phyloP scores from a whole-genome alignment of 2,797 vertebrate genomes.

The Notoglanidium macrostoma region DNA sequence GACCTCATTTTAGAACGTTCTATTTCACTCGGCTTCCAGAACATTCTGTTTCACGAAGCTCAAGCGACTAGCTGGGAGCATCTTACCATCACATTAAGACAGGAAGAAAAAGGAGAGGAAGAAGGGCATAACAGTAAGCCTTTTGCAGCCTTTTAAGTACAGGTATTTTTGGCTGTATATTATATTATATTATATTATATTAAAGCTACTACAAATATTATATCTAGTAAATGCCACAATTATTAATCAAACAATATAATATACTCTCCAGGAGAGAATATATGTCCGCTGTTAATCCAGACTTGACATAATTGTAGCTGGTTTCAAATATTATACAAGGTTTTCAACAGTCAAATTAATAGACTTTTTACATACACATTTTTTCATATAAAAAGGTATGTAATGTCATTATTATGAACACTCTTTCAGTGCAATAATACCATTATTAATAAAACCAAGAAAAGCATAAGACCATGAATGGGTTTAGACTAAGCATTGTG shows the following conservation, averaged over 20 bases:
- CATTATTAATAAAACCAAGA: neutral
- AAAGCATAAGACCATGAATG: neutral
- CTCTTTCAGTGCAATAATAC: neutral
- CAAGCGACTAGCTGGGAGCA: constrained; percentile 64
- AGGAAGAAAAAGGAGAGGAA: constrained; percentile 42
- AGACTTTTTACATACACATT: neutral
- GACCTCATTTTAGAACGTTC: constrained; percentile 72
- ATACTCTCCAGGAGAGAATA: constrained; percentile 2
- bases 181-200: constrained; percentile 58
- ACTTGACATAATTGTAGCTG: constrained; percentile 19
- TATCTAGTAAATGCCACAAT: neutral
- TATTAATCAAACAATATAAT: neutral
- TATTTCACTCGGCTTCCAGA: constrained; percentile 41
- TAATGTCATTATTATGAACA: neutral
- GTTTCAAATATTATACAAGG: neutral
- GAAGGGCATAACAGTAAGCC: constrained; percentile 49
- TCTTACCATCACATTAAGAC: constrained; percentile 67
- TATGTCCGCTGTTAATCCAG: constrained; percentile 9
- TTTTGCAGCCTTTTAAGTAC: constrained; percentile 41
- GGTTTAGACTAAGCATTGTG: neutral
- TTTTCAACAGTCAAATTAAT: neutral
- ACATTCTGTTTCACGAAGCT: constrained; percentile 69
- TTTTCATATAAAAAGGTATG: neutral
- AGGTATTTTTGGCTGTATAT: neutral
- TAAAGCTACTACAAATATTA: constrained; percentile 43